Evolutionary conservation across 2,888 invertebrate genomes (phyloP).

Genomic region (Cantharis nigra): DNA sequence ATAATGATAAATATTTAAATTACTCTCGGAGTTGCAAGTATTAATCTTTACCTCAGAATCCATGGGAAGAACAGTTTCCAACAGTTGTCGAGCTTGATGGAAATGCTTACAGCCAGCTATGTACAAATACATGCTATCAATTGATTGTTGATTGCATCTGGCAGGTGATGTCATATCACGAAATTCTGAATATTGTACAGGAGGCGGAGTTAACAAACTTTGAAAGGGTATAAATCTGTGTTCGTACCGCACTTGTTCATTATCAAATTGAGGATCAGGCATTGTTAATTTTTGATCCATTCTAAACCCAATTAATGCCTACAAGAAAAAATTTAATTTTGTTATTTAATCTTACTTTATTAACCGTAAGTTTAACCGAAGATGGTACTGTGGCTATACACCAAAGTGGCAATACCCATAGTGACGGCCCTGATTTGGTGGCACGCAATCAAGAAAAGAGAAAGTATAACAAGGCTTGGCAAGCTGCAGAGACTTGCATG

Average conservation of each 20-base stretch:
- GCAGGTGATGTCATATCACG: slow-evolving; percentile 78
- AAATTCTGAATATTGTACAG: slow-evolving; percentile 88
- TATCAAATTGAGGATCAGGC: slow-evolving; percentile 89
- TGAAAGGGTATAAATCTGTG: slow-evolving; percentile 92
- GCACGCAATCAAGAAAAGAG: too few relatives aligned
- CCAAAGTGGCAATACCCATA: too few relatives aligned
- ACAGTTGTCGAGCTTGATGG: slow-evolving; percentile 83
- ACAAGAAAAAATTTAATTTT: slow-evolving; percentile 35
- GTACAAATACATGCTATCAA: slow-evolving; percentile 67
- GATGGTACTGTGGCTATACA: too few relatives aligned
- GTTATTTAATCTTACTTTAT: background rate
- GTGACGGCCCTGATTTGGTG: too few relatives aligned
- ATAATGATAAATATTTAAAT: too few relatives aligned
- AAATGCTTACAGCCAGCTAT: slow-evolving; percentile 89
- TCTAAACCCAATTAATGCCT: slow-evolving; percentile 89
- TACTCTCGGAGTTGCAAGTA: background rate
- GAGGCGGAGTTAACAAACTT: slow-evolving; percentile 84
- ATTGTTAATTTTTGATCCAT: slow-evolving; percentile 84
- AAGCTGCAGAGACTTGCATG: too few relatives aligned
- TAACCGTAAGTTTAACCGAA: too few relatives aligned
- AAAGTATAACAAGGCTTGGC: too few relatives aligned
- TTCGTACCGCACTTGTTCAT: slow-evolving; percentile 91
- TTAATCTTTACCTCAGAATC: slow-evolving; percentile 71
- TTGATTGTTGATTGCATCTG: slow-evolving; percentile 59
- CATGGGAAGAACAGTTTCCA: slow-evolving; percentile 81